Conservation (phyloP, 1,140 invertebrate genomes). For the Probaryconus sp. region DNA sequence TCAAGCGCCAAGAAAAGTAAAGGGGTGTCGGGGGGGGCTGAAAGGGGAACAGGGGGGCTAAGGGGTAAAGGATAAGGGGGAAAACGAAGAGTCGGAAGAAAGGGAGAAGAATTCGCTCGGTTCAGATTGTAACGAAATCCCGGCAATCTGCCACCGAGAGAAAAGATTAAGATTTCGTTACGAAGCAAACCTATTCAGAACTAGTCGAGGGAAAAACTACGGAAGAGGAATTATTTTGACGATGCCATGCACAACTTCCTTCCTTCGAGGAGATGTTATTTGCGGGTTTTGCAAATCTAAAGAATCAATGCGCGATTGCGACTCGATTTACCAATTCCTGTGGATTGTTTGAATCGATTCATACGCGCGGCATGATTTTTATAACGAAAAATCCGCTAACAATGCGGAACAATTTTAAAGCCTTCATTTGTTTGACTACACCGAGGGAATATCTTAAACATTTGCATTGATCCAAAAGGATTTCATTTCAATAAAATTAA, state of each 20-base stretch:
- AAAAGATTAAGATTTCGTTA: constrained; percentile 56
- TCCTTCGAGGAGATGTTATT: constrained; percentile 18
- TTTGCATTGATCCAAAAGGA: too few species aligned
- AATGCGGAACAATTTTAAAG: too few species aligned
- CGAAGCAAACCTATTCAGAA: constrained; percentile 41
- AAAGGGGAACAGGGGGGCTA: neutral
- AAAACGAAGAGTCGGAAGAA: constrained; percentile 2
- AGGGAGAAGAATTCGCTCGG: constrained; percentile 23
- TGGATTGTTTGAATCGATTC: neutral
- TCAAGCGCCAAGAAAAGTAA: constrained; percentile 29
- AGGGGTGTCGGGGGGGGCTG: neutral
- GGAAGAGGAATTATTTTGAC: constrained; percentile 32
- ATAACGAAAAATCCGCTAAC: too few species aligned
- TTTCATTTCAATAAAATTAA: too few species aligned
- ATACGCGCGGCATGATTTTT: too few species aligned
- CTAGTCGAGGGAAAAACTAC: constrained; percentile 50
- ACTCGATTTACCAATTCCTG: too few species aligned
- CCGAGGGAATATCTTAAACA: too few species aligned
- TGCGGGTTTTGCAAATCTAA: neutral
- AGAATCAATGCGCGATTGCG: too few species aligned
- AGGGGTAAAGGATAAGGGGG: neutral
- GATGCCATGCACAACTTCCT: constrained; percentile 1
- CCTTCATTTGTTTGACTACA: too few species aligned
- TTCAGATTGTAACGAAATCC: constrained; percentile 54
- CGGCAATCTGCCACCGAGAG: constrained; percentile 35